Conservation (phyloP, 2,797 vertebrate species). For the Parambassis ranga region DNA sequence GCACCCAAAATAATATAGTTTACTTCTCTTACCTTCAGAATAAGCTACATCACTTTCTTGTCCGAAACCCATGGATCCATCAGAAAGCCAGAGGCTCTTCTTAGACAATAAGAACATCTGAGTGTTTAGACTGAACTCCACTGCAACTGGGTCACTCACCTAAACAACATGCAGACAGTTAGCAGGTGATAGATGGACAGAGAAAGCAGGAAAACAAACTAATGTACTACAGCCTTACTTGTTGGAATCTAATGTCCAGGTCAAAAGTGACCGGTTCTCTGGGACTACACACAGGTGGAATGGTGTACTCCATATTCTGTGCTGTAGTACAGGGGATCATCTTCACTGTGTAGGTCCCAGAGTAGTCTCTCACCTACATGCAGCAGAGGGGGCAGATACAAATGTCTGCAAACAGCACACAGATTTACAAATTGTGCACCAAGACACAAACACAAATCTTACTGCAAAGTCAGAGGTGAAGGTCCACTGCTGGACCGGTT, state of each 20-base stretch:
- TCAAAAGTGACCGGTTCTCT: slow-evolving; percentile 88
- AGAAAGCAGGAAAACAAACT: background rate
- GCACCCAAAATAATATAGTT: too few species aligned
- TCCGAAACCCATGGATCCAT: slow-evolving; percentile 92
- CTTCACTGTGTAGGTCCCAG: slow-evolving; percentile 89
- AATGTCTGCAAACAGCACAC: background rate
- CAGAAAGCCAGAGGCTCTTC: slow-evolving; percentile 90
- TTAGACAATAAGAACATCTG: slow-evolving; percentile 92
- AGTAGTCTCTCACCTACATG: slow-evolving; percentile 92
- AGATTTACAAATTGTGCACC: background rate
- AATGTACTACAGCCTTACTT: slow-evolving; percentile 74
- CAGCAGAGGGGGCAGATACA: background rate
- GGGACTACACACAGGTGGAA: slow-evolving; percentile 88
- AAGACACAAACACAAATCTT: slow-evolving; percentile 48
- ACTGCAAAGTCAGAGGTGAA: slow-evolving; percentile 94
- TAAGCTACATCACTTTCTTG: slow-evolving; percentile 91
- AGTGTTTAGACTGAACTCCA: slow-evolving; percentile 94
- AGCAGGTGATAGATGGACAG: background rate
- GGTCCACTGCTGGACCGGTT: slow-evolving; percentile 92
- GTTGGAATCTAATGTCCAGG: slow-evolving; percentile 93
- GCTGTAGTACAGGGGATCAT: slow-evolving; percentile 87
- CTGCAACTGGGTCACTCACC: slow-evolving; percentile 96
- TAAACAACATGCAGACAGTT: slow-evolving; percentile 38
- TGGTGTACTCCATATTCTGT: slow-evolving; percentile 82
- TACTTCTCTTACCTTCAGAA: slow-evolving; percentile 88